These are phyloP conservation scores for Actinemys pallida DNA, from an alignment of 2,113 vertebrate genomes.

Conservation along the genomic window DNA sequence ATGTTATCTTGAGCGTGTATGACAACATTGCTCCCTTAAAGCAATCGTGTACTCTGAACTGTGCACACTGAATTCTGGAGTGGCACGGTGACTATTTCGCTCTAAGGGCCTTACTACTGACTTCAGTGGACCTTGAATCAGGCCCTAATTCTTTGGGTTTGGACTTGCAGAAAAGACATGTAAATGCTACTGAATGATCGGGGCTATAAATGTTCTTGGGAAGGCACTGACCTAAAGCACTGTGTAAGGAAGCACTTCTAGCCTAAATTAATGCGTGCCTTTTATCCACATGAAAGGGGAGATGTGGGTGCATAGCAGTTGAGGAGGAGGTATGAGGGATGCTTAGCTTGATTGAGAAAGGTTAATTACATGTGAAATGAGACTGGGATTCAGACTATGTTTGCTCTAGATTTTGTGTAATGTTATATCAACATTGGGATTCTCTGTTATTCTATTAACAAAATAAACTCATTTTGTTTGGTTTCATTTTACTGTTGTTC, in stretches of 20 bases:
- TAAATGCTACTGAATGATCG: background rate
- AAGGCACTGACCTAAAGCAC: background rate
- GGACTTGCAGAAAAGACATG: background rate
- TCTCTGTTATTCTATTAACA: conserved; percentile 86
- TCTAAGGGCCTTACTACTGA: background rate
- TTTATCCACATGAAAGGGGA: conserved; percentile 3
- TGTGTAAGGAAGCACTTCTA: background rate
- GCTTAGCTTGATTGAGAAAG: conserved; percentile 86
- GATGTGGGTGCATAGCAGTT: conserved; percentile 4
- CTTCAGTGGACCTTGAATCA: background rate
- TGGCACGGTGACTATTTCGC: background rate
- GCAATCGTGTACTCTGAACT: background rate
- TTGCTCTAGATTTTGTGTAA: conserved; percentile 86
- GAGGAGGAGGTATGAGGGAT: conserved; percentile 73
- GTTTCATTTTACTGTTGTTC: conserved; percentile 86
- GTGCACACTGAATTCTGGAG: background rate
- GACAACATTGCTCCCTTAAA: background rate
- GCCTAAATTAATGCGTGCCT: conserved; percentile 13
- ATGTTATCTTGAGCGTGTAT: background rate
- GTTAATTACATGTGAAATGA: conserved; percentile 89
- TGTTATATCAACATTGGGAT: conserved; percentile 86
- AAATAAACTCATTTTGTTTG: conserved; percentile 87
- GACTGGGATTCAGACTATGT: conserved; percentile 83
- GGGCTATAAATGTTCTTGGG: background rate
- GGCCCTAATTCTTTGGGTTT: background rate